Evolutionary conservation across 2,113 vertebrate species (phyloP).

Genomic region (Peromyscus polionotus): DNA sequence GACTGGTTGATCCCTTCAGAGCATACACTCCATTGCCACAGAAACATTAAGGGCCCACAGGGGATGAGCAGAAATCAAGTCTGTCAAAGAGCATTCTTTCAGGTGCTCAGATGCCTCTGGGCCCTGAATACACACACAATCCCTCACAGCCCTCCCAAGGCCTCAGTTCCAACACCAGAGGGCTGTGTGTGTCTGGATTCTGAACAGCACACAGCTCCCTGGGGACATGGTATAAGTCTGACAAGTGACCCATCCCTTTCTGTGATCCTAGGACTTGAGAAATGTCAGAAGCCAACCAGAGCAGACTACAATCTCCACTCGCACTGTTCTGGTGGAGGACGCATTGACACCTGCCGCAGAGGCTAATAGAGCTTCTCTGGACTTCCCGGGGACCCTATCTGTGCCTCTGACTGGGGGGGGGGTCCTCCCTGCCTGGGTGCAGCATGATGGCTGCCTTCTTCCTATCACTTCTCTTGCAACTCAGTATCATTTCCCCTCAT

Average conservation of each 20-base stretch:
- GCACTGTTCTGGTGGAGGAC: background rate
- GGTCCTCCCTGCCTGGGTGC: background rate
- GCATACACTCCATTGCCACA: slow-evolving; percentile 13
- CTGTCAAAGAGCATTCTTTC: background rate
- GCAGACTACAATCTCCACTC: background rate
- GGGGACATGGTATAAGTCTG: background rate
- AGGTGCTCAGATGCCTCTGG: too few species aligned
- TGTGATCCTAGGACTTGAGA: background rate
- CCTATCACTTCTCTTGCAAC: background rate
- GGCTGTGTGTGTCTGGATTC: background rate
- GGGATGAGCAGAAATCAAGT: background rate
- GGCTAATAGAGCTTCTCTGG: background rate
- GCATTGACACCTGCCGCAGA: background rate
- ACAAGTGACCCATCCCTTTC: background rate
- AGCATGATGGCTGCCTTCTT: background rate
- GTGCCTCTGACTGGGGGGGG: background rate
- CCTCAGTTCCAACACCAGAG: background rate
- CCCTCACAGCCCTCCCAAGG: background rate
- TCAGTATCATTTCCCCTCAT: background rate
- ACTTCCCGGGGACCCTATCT: background rate
- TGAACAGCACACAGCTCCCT: background rate
- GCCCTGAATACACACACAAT: background rate
- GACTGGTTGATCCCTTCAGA: slow-evolving; percentile 47
- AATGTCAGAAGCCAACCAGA: background rate
- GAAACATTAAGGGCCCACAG: slow-evolving; percentile 44